Conservation (phyloP, 2,888 invertebrate genomes). For the Taenaris catops region DNA sequence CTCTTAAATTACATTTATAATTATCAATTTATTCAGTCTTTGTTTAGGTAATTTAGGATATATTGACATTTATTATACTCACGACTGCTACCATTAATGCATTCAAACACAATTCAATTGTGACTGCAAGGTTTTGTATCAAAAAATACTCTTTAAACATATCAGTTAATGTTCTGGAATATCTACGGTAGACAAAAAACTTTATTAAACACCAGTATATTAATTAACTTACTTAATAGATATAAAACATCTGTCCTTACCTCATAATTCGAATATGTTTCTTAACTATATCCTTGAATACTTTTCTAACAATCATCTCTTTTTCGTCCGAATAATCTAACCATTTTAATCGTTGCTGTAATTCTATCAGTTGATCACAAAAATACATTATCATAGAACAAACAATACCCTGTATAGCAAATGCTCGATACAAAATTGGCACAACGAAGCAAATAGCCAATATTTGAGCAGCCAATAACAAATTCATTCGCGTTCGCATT, state of each 20-base stretch:
- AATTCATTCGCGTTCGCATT: slow-evolving; percentile 35
- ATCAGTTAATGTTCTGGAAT: slow-evolving; percentile 40
- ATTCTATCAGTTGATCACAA: slow-evolving; percentile 50
- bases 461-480: slow-evolving; percentile 40
- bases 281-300: slow-evolving; percentile 42
- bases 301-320: slow-evolving; percentile 32
- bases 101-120: slow-evolving; percentile 55
- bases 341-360: slow-evolving; percentile 39
- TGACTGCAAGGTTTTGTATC: slow-evolving; percentile 56
- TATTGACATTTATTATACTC: slow-evolving; percentile 31
- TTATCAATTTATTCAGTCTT: too few species aligned
- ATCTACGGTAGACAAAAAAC: slow-evolving; percentile 35
- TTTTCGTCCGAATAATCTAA: slow-evolving; percentile 35
- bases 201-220: too few species aligned
- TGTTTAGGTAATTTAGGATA: too few species aligned
- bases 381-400: slow-evolving; percentile 57
- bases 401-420: slow-evolving; percentile 54
- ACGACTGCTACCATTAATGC: slow-evolving; percentile 56
- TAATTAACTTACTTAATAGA: too few species aligned
- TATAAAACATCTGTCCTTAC: slow-evolving; percentile 33
- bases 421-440: slow-evolving; percentile 43
- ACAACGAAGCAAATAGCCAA: slow-evolving; percentile 34
- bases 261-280: slow-evolving; percentile 58
- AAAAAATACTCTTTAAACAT: slow-evolving; percentile 57
- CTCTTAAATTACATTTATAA: too few species aligned